phyloP scores from a whole-genome alignment of 2,113 vertebrate genomes.

The Phocoena phocoena region DNA sequence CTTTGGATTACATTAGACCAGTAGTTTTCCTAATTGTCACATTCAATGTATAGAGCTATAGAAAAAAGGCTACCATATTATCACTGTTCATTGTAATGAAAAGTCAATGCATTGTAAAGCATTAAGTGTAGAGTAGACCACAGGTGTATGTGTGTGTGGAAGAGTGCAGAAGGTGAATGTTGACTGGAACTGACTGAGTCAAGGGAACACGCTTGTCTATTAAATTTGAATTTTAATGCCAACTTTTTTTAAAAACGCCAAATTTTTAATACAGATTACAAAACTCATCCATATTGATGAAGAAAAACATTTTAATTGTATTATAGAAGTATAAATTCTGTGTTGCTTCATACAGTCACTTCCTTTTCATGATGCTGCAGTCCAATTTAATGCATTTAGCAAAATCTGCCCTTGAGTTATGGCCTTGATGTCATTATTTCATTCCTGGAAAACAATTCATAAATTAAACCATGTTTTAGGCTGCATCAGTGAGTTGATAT shows the following conservation, averaged over 20 bases:
- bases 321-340: conserved; percentile 45
- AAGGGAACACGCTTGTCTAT: not conserved
- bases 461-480: conserved; percentile 77
- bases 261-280: not conserved
- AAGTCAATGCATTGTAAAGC: not conserved
- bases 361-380: conserved; percentile 52
- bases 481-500: conserved; percentile 60
- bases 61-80: not conserved
- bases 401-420: conserved; percentile 63
- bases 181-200: not conserved
- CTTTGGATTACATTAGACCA: not conserved
- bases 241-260: not conserved
- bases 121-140: not conserved
- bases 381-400: conserved; percentile 65
- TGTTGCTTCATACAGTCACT: conserved; percentile 52
- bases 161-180: not conserved
- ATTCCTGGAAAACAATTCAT: conserved; percentile 74
- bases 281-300: not conserved
- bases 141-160: not conserved
- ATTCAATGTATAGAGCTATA: not conserved
- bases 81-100: not conserved
- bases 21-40: not conserved
- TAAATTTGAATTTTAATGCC: not conserved
- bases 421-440: conserved; percentile 71
- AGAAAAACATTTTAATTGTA: conserved; percentile 34